Evolutionary conservation across 2,113 vertebrate species (phyloP), one percentile per base, ranked within the genome.

Genomic region (Galbula dea): DNA sequence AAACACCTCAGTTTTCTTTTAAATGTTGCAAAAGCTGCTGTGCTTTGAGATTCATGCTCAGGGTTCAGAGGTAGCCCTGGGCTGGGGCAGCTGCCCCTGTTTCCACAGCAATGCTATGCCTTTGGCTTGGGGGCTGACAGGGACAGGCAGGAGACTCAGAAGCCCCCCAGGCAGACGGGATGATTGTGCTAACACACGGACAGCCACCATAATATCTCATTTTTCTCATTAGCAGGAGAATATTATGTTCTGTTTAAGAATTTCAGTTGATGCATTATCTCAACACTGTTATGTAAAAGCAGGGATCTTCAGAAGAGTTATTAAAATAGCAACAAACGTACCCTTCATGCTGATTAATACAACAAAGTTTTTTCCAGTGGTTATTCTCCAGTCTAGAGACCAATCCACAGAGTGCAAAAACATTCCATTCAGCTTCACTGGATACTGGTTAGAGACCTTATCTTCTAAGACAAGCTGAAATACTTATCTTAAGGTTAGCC

Each of bases 381-480:
- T 58, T 84, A 36, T 75, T 91, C 27, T 77, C 36, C 59, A 30
- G 15, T 27, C 62, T n/a, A 36, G 37, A 83, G 26, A 30, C n/a
- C 63, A 71, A 32, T 71, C 34, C 51, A 89, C 51, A 94, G 23
- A 20, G 62, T 8, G 34, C 14, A 9, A 46, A 75, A 86, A 37
- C 7, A 16, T 11, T 83, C 49, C 46, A 66, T 58, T 89, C 45
- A 36, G 20, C 77, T 77, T 76, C 83, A 91, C 39, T 59, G 23
- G 26, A 11, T 54, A 51, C 22, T 30, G 22, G 61, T 57, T 79
- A 45, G n/a, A 86, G 21, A 83, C 39, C 15, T 76, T 75, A 75
- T 90, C 36, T 84, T 84, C 49, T n/a, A 68, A 89, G 37, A 66
- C 54, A 87, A 91, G 58, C 55, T 87, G 54, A 94, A 94, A 63